These are phyloP conservation scores for Zeuzera pyrina DNA, from an alignment of 2,888 invertebrate species.

Conservation along the genomic window DNA sequence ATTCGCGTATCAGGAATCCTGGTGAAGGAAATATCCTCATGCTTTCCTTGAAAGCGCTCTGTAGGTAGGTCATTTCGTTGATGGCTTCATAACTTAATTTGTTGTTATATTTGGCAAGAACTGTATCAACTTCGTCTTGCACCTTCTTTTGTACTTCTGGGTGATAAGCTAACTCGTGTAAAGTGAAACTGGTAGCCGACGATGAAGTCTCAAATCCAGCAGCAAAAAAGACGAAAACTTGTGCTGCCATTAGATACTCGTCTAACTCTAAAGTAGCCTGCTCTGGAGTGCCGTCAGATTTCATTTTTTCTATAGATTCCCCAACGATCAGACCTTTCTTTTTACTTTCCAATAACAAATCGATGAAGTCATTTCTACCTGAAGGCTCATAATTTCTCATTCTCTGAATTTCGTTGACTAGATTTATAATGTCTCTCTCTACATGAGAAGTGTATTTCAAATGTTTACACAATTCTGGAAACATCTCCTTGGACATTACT, in stretches of 20 bases:
- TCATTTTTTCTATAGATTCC: conserved; percentile 33
- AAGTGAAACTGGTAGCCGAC: conserved; percentile 38
- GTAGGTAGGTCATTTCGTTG: conserved; percentile 38
- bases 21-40: conserved; percentile 46
- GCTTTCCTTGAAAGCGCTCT: conserved; percentile 38
- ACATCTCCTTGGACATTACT: conserved; percentile 29
- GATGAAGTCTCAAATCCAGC: conserved; percentile 49
- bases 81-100: conserved; percentile 38
- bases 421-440: conserved; percentile 27
- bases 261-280: conserved; percentile 24
- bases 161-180: conserved; percentile 39
- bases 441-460: conserved; percentile 24
- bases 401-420: conserved; percentile 35
- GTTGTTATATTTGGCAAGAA: conserved; percentile 26
- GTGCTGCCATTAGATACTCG: conserved; percentile 34
- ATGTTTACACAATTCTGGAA: conserved; percentile 28
- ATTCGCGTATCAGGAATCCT: conserved; percentile 33
- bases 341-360: conserved; percentile 34
- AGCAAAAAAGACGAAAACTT: conserved; percentile 43
- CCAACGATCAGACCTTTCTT: conserved; percentile 30
- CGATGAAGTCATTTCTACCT: conserved; percentile 39
- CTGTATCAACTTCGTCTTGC: conserved; percentile 34
- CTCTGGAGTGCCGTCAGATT: conserved; percentile 26
- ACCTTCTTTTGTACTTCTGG: conserved; percentile 33
- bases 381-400: conserved; percentile 36